Evolutionary conservation across 2,888 invertebrate genomes (phyloP), one percentile per base, ranked within the genome.

Genomic region (Pyrrhosoma nymphula): DNA sequence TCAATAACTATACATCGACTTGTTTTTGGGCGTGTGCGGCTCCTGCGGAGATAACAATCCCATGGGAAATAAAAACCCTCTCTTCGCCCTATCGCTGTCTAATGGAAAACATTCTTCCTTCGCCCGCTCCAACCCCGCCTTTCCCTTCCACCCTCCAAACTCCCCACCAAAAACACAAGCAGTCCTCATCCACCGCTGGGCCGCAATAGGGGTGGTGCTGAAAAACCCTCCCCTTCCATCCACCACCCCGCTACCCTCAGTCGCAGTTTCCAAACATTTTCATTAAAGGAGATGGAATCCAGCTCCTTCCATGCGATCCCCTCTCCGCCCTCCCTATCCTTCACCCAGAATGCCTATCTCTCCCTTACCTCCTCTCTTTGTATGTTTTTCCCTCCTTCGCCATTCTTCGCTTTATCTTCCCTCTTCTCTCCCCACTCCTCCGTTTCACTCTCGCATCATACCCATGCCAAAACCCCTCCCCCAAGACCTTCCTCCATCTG

Each of bases 1-100:
- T 82, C 82, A 82, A 82, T 82, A 82, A 82, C 82, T 82, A 82
- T 82, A 82, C 82, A 82, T 82, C 82, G 82, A 82, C 82, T 82
- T 82, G 35, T 35, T 82, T 82, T 82, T 82, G 16, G 82, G 82
- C 35, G 82, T 12, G 82, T 35, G 82, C 82, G 82, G 69, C n/a
- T 69, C 69, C 69, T 35, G 82, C 35, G 69, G 69, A 82, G 82
- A 82, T 82, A 35, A 82, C 82, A 82, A 82, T 82, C 82, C 82
- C 82, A 82, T 6, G 82, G 82, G 82, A 82, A 82, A 82, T 82
- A 82, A 82, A 82, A 82, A 82, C 82, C 35, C 82, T n/a, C 35
- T 18, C 82, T 35, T 82, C 82, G 35, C 35, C 26, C 82, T 82
- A 82, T 82, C 82, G 82, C 82, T 82, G 82, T 82, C 82, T 82